Conservation (phyloP, 2,113 vertebrate species). For the Benitochromis conjunctus region DNA sequence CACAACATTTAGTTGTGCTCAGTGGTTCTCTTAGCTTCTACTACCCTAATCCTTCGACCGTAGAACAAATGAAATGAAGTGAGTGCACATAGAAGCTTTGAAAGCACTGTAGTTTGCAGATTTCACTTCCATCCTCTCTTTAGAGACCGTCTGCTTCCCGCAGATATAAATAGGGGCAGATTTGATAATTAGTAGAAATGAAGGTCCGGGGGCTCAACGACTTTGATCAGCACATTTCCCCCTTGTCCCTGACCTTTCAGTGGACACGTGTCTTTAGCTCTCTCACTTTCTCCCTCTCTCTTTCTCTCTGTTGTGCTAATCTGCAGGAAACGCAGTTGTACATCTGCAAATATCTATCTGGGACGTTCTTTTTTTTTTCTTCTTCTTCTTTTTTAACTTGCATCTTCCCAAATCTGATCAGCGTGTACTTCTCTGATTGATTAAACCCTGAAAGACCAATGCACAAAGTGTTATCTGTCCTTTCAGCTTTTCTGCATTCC, state of each 20-base stretch:
- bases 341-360: not conserved
- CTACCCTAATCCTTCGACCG: constrained; percentile 42
- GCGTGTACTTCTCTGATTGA: constrained; percentile 40
- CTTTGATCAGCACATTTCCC: constrained; percentile 62
- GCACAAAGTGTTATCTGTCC: constrained; percentile 43
- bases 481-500: constrained; percentile 53
- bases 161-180: constrained; percentile 73
- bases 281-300: constrained; percentile 1
- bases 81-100: constrained; percentile 35
- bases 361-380: not conserved
- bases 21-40: constrained; percentile 10
- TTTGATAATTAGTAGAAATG: constrained; percentile 74
- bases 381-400: not conserved
- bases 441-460: constrained; percentile 35
- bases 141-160: constrained; percentile 56
- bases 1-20: constrained; percentile 22
- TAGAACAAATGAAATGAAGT: constrained; percentile 40
- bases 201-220: constrained; percentile 58
- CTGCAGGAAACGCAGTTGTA: not conserved
- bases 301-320: constrained; percentile 4
- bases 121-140: constrained; percentile 66
- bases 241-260: constrained; percentile 60
- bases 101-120: constrained; percentile 67
- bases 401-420: constrained; percentile 15
- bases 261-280: constrained; percentile 33